These are phyloP conservation scores for Smutsia gigantea DNA, from an alignment of 2,797 vertebrate genomes.

Conservation along the genomic window DNA sequence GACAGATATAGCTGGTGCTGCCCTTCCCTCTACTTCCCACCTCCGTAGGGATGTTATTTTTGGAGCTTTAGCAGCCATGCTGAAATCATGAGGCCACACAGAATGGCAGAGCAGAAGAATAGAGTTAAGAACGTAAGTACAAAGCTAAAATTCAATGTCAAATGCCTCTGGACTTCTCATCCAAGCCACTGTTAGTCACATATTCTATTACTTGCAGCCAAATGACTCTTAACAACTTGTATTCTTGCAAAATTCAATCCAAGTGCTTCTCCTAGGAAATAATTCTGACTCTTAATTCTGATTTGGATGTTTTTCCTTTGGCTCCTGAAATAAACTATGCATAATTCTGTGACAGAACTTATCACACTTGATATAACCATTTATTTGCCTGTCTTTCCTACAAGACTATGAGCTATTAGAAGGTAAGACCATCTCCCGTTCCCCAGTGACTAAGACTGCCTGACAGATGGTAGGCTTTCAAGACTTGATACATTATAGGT, in stretches of 20 bases:
- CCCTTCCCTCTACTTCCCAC: background rate
- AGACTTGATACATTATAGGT: background rate
- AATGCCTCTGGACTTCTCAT: background rate
- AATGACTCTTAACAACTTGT: background rate
- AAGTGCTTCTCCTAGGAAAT: background rate
- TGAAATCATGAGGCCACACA: background rate
- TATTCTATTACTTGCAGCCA: background rate
- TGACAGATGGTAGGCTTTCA: background rate
- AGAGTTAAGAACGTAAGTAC: background rate
- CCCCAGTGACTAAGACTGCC: background rate
- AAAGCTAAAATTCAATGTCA: background rate
- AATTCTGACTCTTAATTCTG: slow-evolving; percentile 11
- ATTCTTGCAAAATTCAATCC: slow-evolving; percentile 49
- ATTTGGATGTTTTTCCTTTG: background rate
- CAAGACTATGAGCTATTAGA: background rate
- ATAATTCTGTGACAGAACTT: background rate
- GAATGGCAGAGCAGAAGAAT: background rate
- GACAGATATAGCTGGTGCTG: background rate
- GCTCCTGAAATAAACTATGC: background rate
- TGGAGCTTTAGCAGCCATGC: background rate
- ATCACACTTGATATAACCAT: background rate
- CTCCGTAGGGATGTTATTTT: background rate
- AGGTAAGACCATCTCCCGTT: background rate
- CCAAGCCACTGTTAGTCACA: background rate
- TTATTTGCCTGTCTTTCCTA: background rate